These are phyloP conservation scores for Astropecten irregularis DNA, from an alignment of 53 echinoderm and acorn worm species.

Conservation along the genomic window DNA sequence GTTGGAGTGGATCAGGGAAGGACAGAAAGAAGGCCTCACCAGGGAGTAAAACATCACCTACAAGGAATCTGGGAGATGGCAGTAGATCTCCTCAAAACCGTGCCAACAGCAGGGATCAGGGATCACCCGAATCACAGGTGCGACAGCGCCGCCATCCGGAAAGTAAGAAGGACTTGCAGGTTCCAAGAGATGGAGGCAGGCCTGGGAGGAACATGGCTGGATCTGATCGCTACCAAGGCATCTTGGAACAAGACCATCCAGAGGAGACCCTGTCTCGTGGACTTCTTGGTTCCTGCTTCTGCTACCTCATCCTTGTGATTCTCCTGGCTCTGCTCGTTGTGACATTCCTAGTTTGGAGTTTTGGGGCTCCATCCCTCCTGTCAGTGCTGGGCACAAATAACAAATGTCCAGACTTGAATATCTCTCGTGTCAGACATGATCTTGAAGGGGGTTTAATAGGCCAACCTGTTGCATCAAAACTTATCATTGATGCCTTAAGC, in stretches of 20 bases:
- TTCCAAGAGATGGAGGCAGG: conserved; percentile 4
- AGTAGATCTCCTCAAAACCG: not conserved
- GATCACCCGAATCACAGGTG: conserved; percentile 20
- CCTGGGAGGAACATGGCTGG: conserved; percentile 20
- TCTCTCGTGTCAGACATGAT: conserved; percentile 27
- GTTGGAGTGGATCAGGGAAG: not conserved
- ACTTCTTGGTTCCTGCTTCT: conserved; percentile 56
- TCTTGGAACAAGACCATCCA: conserved; percentile 77
- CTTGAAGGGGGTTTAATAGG: conserved; percentile 64
- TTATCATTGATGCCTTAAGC: conserved; percentile 42
- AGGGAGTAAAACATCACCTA: not conserved
- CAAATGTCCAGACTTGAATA: conserved; percentile 13
- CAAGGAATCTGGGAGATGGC: not conserved
- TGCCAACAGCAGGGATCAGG: not conserved
- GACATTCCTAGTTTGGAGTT: conserved; percentile 41
- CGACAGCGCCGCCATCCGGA: not conserved
- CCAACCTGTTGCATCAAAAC: conserved; percentile 62
- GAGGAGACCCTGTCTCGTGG: conserved; percentile 57
- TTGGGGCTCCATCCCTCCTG: not conserved
- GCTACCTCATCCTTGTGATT: conserved; percentile 19
- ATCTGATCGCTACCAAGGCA: conserved; percentile 38
- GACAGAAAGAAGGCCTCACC: not conserved
- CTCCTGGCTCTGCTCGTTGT: conserved; percentile 18
- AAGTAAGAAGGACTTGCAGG: conserved; percentile 43
- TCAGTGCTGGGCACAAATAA: not conserved